Base-by-base conservation (phyloP, 2,888 invertebrate species). In the Tortrix viridana region DNA sequence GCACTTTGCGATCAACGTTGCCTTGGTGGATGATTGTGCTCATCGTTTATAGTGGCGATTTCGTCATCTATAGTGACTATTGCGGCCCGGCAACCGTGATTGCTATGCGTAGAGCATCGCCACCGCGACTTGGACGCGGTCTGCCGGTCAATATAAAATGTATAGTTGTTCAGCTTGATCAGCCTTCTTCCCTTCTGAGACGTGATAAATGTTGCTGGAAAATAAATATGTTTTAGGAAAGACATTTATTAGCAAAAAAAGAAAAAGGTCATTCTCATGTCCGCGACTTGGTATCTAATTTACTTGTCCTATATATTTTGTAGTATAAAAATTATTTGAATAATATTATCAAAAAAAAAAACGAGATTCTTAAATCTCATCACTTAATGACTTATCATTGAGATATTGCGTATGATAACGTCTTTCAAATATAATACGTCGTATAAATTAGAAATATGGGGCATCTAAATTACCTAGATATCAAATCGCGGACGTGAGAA, bases 11-110 rank as follows among this genome's bases (percentile, higher is more conserved):
- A 41, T 3, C 5, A 38, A 38, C 0, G 5, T 5, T n/a, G 0
- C n/a, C 5, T 1, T 1, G 5, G 0, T 0, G 44, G 7, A 55
- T 72, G 72, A 38, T 66, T 71, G 20, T 73, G 73, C 3, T 59
- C 60, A 5, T 63, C 50, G 1, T 67, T 71, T n/a, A 57, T 46
- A 6, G 60, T 44, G 1, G 71, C 59, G 2, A 79, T 57, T 7
- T 60, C 49, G 43, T 71, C 71, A 14, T 75, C 67, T 5, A 71
- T 16, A 3, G 79, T 81, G 44, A 71, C 68, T 0, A 81, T 65
- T 3, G 69, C 67, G 1, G 81, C 81, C 54, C 67, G 75, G 56
- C 83, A 84, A 0, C 79, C 76, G 20, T 16, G 65, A 19, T 14
- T 38, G 16, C 69, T 67, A 5, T 72, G 73, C 0, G 73, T 72